Conservation (phyloP, 2,888 invertebrate species). For the Luperina nickerlii region DNA sequence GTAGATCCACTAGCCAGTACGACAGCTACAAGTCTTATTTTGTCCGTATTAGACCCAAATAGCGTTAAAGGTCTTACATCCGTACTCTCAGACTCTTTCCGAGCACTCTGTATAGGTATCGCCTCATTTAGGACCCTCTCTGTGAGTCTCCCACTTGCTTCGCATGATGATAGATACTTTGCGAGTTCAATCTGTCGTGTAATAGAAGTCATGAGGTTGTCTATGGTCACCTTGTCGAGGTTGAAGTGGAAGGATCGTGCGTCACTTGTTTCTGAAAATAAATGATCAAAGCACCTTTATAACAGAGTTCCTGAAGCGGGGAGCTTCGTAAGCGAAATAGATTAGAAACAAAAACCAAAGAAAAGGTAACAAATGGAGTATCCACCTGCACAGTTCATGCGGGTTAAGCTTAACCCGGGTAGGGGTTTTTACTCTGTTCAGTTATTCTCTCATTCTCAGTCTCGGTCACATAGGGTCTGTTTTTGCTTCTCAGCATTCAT, state of each 20-base stretch:
- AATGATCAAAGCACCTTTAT: neutral
- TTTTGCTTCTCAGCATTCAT: no score
- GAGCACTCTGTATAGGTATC: slow-evolving; percentile 75
- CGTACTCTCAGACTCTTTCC: slow-evolving; percentile 69
- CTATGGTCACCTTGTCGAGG: slow-evolving; percentile 93
- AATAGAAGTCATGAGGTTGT: slow-evolving; percentile 94
- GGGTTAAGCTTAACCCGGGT: no score
- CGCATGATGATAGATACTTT: slow-evolving; percentile 92
- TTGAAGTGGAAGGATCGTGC: slow-evolving; percentile 92
- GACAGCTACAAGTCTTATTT: slow-evolving; percentile 92
- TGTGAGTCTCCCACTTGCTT: slow-evolving; percentile 88
- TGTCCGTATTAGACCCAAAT: slow-evolving; percentile 93
- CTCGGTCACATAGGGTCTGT: no score
- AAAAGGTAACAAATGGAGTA: no score
- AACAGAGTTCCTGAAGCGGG: no score
- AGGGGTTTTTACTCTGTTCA: no score
- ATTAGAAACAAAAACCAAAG: no score
- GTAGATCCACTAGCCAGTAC: slow-evolving; percentile 92
- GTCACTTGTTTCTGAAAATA: slow-evolving; percentile 83
- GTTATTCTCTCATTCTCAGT: no score
- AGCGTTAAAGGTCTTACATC: slow-evolving; percentile 91
- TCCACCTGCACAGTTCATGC: no score
- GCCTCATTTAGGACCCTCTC: slow-evolving; percentile 81
- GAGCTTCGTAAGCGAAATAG: no score
- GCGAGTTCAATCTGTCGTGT: slow-evolving; percentile 95